Evolutionary conservation across 2,888 invertebrate species (phyloP).

Genomic region (Halictus quadricinctus): DNA sequence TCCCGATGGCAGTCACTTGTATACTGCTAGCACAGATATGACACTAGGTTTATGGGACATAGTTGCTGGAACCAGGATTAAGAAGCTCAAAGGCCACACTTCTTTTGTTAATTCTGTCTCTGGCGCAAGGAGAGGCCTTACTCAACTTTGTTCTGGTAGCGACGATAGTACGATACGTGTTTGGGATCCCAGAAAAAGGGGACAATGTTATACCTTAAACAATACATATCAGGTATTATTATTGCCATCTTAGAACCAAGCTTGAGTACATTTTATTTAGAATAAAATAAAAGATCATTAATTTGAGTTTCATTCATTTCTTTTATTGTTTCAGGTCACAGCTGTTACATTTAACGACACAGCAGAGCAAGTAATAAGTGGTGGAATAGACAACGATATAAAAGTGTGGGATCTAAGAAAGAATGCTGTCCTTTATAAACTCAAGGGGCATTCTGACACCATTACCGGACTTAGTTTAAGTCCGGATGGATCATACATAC

Average conservation of each 20-base stretch:
- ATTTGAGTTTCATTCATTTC: background rate
- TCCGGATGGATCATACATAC: slow-evolving; percentile 92
- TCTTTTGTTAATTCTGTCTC: slow-evolving; percentile 89
- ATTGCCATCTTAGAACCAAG: background rate
- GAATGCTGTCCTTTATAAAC: slow-evolving; percentile 90
- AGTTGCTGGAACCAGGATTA: slow-evolving; percentile 92
- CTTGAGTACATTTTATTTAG: background rate
- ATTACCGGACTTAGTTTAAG: slow-evolving; percentile 95
- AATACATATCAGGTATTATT: slow-evolving; percentile 86
- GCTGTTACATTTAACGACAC: slow-evolving; percentile 97
- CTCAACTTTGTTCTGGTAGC: slow-evolving; percentile 95
- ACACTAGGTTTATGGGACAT: slow-evolving; percentile 98
- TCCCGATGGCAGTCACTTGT: slow-evolving; percentile 92
- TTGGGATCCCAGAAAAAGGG: slow-evolving; percentile 96
- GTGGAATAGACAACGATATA: slow-evolving; percentile 98
- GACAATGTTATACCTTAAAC: slow-evolving; percentile 89
- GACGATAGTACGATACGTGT: slow-evolving; percentile 97
- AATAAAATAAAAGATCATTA: background rate
- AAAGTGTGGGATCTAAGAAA: slow-evolving; percentile 99
- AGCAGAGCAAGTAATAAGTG: slow-evolving; percentile 96
- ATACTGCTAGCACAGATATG: slow-evolving; percentile 96
- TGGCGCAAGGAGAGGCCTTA: slow-evolving; percentile 94
- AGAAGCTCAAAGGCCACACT: slow-evolving; percentile 93
- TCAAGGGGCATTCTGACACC: slow-evolving; percentile 97
- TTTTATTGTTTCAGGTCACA: slow-evolving; percentile 84